Percentiles rank a stretch among this genome's conserved stretches.
phyloP scores from a whole-genome alignment of 2,113 vertebrate genomes.

The Sylvietta virens region DNA sequence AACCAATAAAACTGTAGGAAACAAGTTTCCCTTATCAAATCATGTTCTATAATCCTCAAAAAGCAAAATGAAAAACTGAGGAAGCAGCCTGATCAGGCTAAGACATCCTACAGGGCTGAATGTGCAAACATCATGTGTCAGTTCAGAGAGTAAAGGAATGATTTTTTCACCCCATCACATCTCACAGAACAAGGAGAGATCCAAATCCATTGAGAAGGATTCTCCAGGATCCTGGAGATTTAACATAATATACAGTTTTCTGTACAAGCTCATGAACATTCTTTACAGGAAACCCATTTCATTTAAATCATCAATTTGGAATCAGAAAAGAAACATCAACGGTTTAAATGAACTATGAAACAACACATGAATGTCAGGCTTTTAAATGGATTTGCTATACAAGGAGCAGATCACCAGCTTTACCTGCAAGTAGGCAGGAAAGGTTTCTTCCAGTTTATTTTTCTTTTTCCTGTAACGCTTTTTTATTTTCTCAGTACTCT shows the following conservation, averaged over 20 bases:
- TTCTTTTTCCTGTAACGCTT: constrained; percentile 97
- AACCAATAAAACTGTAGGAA: background rate
- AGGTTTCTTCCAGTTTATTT: constrained; percentile 93
- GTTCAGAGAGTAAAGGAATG: background rate
- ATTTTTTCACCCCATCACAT: background rate
- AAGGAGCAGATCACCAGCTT: background rate
- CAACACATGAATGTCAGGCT: background rate
- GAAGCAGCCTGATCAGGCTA: background rate
- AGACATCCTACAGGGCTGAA: background rate
- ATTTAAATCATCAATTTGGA: background rate
- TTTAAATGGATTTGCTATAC: background rate
- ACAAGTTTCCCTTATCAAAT: background rate
- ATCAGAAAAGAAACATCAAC: background rate
- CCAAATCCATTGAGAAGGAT: background rate
- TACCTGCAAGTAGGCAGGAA: constrained; percentile 96
- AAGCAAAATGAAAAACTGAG: background rate
- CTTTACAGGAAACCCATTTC: background rate
- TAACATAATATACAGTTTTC: background rate
- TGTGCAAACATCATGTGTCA: background rate
- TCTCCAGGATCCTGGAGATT: background rate
- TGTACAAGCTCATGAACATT: background rate
- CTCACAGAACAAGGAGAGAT: background rate
- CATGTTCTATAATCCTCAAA: background rate
- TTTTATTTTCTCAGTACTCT: constrained; percentile 89
- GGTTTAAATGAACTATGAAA: background rate